Percentiles rank a stretch among this genome's conserved stretches.
Evolutionary conservation across 1,140 invertebrate species (phyloP).

Genomic region (Ptiloglossa arizonensis): DNA sequence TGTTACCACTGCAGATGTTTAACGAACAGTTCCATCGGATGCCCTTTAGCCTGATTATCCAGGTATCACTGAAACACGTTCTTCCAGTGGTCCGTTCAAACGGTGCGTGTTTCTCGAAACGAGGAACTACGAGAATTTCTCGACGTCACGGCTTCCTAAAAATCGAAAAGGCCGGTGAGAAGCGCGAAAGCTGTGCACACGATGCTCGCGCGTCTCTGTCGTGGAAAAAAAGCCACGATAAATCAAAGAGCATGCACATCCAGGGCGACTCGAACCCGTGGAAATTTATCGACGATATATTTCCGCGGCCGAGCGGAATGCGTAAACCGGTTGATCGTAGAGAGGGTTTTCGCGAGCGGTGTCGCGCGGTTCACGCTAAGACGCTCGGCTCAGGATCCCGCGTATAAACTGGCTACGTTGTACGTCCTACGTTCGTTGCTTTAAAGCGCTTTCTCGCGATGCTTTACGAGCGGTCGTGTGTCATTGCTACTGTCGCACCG

Average conservation of each 20-base stretch:
- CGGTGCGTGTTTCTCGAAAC: no score
- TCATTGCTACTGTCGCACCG: conserved; percentile 58
- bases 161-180: neutral
- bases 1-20: no score
- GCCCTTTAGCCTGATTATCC: no score
- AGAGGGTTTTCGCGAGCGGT: conserved; percentile 28
- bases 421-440: conserved; percentile 27
- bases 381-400: conserved; percentile 34
- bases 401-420: conserved; percentile 52
- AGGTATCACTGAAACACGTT: no score
- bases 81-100: no score
- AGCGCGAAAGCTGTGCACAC: neutral
- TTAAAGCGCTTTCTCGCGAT: conserved; percentile 60
- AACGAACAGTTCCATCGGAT: no score
- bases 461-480: conserved; percentile 67
- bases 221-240: neutral
- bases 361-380: neutral
- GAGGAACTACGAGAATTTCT: no score
- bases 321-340: conserved; percentile 50
- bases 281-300: conserved; percentile 61
- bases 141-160: no score
- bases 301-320: neutral
- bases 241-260: neutral
- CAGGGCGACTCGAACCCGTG: conserved; percentile 1
- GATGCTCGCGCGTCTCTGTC: neutral